A percentile compares a stretch with the other conserved stretches of the same genome.
Evolutionary conservation across 53 echinoderm and acorn worm genomes (phyloP).

Genomic region (Paelopatides confundens): DNA sequence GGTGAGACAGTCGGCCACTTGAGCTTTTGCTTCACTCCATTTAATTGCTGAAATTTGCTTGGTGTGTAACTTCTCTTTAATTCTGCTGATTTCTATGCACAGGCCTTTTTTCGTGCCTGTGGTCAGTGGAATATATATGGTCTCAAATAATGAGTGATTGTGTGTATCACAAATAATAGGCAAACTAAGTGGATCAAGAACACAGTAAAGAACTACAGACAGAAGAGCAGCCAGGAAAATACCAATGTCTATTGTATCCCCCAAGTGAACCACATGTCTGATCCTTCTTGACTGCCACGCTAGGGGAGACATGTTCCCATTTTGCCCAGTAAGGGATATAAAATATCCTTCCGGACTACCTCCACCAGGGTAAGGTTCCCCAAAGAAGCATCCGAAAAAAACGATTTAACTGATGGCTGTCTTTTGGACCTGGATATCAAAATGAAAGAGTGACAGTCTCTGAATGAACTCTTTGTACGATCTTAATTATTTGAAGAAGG

Average conservation of each 20-base stretch:
- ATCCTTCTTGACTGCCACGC: not conserved
- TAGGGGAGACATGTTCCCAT: not conserved
- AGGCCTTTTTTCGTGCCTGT: not conserved
- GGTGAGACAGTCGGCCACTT: too few relatives aligned
- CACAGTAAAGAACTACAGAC: not conserved
- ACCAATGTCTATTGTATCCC: slow-evolving; percentile 5
- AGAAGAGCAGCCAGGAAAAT: not conserved
- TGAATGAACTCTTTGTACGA: not conserved
- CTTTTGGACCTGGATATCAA: not conserved
- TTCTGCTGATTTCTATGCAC: too few relatives aligned
- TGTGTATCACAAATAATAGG: not conserved
- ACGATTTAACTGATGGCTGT: not conserved
- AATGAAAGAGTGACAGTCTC: not conserved
- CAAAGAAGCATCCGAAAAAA: not conserved
- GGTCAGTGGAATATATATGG: slow-evolving; percentile 1
- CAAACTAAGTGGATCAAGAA: not conserved
- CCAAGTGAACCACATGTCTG: not conserved
- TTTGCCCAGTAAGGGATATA: not conserved
- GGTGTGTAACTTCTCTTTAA: too few relatives aligned
- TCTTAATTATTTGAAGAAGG: not conserved
- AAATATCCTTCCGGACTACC: slow-evolving; percentile 13
- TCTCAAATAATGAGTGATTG: slow-evolving; percentile 29
- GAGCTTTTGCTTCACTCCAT: too few relatives aligned
- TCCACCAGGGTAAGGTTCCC: not conserved
- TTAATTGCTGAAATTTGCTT: too few relatives aligned